A percentile compares a stretch with the other conserved stretches of the same genome.
These are phyloP conservation scores for Gari tellinella DNA, from an alignment of 2,888 invertebrate species.

Conservation along the genomic window DNA sequence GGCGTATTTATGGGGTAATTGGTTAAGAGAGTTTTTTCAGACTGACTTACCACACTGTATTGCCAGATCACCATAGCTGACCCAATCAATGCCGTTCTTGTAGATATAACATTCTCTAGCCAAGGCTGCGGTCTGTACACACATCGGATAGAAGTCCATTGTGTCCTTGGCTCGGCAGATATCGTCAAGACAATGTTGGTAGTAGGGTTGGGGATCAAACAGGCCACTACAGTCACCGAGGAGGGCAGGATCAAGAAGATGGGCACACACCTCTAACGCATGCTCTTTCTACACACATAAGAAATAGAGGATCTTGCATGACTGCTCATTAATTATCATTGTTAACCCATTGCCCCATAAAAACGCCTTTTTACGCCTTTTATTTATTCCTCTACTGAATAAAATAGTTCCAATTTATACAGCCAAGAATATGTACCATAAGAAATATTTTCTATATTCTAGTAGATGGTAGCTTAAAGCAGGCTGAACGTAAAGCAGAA, in stretches of 20 bases:
- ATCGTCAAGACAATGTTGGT: conserved; percentile 38
- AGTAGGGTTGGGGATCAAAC: conserved; percentile 30
- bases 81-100: conserved; percentile 31
- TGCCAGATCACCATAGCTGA: conserved; percentile 11
- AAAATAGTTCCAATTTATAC: too few species aligned
- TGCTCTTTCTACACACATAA: conserved; percentile 12
- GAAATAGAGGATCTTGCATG: too few species aligned
- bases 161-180: conserved; percentile 16
- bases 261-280: conserved; percentile 7
- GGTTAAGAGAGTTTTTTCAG: too few species aligned
- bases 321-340: too few species aligned
- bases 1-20: too few species aligned
- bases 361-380: too few species aligned
- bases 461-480: too few species aligned
- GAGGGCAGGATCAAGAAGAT: conserved; percentile 21
- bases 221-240: conserved; percentile 20
- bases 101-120: conserved; percentile 37
- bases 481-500: too few species aligned
- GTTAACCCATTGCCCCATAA: too few species aligned
- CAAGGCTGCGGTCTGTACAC: conserved; percentile 40
- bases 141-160: conserved; percentile 32
- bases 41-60: conserved; percentile 25
- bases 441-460: too few species aligned
- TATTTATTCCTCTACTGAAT: too few species aligned
- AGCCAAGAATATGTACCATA: too few species aligned